phyloP scores from a whole-genome alignment of 2,797 vertebrate genomes.

The Discoglossus pictus region DNA sequence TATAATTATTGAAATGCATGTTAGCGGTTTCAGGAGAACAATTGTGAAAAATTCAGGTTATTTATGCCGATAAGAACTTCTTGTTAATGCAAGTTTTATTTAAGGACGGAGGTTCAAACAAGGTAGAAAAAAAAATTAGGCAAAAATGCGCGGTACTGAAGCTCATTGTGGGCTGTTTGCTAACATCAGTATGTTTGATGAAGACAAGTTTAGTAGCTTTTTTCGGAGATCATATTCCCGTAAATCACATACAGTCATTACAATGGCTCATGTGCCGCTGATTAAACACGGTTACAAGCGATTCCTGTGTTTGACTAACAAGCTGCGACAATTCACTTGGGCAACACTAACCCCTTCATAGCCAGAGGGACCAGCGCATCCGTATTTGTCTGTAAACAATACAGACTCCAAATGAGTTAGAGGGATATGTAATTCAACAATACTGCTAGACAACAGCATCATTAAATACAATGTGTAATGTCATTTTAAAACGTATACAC shows the following conservation, averaged over 20 bases:
- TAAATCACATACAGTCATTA: constrained; percentile 4
- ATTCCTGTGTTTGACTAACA: too few species aligned
- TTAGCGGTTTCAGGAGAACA: constrained; percentile 25
- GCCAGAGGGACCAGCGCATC: too few species aligned
- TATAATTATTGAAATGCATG: constrained; percentile 44
- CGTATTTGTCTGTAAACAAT: too few species aligned
- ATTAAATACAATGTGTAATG: too few species aligned
- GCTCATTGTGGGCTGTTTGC: background rate
- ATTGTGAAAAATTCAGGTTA: constrained; percentile 37
- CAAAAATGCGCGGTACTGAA: background rate
- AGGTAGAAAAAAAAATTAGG: constrained; percentile 37
- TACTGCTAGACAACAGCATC: too few species aligned
- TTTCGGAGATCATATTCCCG: constrained; percentile 16
- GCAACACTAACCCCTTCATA: too few species aligned
- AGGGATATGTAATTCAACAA: too few species aligned
- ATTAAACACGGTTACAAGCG: background rate
- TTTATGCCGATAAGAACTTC: constrained; percentile 44
- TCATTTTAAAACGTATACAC: too few species aligned
- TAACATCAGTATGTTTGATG: constrained; percentile 10
- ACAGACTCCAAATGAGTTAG: too few species aligned
- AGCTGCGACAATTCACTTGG: too few species aligned
- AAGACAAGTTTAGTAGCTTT: constrained; percentile 4
- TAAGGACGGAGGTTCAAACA: constrained; percentile 33
- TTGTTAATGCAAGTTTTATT: constrained; percentile 33
- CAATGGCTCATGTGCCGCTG: background rate